Evolutionary conservation across 2,797 vertebrate species (phyloP).

Genomic region (Pagetopsis macropterus): DNA sequence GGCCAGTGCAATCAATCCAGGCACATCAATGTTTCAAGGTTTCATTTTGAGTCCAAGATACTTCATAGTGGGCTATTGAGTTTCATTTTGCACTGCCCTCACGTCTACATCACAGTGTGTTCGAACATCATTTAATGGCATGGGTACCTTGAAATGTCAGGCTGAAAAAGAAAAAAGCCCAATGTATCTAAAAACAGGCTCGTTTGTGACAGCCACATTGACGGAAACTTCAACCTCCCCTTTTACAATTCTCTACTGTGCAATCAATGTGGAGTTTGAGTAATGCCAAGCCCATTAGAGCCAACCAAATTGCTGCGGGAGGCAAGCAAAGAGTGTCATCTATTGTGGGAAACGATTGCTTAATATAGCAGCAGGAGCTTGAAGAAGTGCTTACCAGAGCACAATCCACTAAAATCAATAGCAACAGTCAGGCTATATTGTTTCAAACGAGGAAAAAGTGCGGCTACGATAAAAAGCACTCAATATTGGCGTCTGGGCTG

Average conservation of each 20-base stretch:
- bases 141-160: conserved; percentile 58
- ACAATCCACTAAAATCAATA: conserved; percentile 89
- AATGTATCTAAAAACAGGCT: conserved; percentile 59
- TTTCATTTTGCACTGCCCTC: conserved; percentile 50
- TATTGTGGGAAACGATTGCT: conserved; percentile 91
- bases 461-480: conserved; percentile 82
- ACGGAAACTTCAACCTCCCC: conserved; percentile 80
- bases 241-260: conserved; percentile 70
- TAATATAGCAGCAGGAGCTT: conserved; percentile 89
- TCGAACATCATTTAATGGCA: conserved; percentile 57
- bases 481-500: conserved; percentile 73
- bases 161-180: conserved; percentile 38
- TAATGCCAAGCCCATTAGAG: conserved; percentile 90
- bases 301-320: conserved; percentile 82
- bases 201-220: conserved; percentile 67
- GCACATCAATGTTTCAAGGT: conserved; percentile 68
- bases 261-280: conserved; percentile 91
- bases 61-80: conserved; percentile 51
- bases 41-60: conserved; percentile 48
- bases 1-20: conserved; percentile 66
- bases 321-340: conserved; percentile 87
- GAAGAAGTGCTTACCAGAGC: conserved; percentile 85
- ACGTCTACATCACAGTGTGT: conserved; percentile 45
- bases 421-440: conserved; percentile 84
- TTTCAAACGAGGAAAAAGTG: conserved; percentile 84